A percentile compares a stretch with the other conserved stretches of the same genome.
phyloP scores from a whole-genome alignment of 2,113 vertebrate genomes.

The Hemiprocne comata region DNA sequence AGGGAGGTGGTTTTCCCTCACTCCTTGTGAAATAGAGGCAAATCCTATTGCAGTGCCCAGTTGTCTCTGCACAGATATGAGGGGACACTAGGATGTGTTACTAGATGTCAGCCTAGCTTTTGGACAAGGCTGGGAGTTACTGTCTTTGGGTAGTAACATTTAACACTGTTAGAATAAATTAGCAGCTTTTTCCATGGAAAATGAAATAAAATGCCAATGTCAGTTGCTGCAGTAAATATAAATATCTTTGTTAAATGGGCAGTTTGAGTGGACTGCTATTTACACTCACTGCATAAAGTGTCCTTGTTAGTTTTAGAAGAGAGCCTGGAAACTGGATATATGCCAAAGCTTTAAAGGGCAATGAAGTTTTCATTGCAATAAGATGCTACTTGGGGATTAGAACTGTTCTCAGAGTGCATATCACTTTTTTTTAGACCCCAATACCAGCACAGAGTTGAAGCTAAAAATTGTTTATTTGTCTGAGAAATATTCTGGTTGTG shows the following conservation, averaged over 20 bases:
- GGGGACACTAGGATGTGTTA: not conserved
- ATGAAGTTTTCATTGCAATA: slow-evolving; percentile 28
- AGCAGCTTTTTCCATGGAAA: slow-evolving; percentile 10
- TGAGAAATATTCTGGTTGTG: not conserved
- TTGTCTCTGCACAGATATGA: not conserved
- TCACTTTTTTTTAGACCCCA: fast-evolving
- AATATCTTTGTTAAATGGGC: not conserved
- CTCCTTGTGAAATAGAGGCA: not conserved
- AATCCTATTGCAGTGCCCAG: not conserved
- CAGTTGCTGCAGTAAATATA: not conserved
- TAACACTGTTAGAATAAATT: not conserved
- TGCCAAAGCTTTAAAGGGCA: slow-evolving; percentile 53
- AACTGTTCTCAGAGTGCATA: not conserved
- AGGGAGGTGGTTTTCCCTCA: not conserved
- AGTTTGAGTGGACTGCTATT: not conserved
- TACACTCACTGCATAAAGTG: not conserved
- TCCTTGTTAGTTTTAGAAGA: slow-evolving; percentile 33
- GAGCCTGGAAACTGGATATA: not conserved
- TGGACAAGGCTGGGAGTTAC: not conserved
- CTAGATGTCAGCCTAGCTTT: not conserved
- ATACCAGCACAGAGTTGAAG: not conserved
- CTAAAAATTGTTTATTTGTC: not conserved
- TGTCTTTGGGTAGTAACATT: not conserved
- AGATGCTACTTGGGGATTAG: not conserved
- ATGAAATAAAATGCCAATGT: not conserved